phyloP scores from a whole-genome alignment of 2,888 invertebrate species.

The Tuta absoluta region DNA sequence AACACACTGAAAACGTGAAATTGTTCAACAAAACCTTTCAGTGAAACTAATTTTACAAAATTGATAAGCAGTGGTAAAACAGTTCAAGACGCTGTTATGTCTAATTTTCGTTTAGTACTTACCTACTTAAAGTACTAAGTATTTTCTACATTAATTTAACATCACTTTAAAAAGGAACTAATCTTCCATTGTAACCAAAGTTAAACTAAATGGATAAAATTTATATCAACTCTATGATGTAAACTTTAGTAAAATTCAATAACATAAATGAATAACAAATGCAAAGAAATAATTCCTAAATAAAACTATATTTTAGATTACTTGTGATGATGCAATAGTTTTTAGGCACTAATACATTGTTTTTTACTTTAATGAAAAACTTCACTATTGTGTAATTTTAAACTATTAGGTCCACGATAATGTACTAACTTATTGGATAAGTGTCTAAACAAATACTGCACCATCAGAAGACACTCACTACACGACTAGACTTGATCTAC shows the following conservation, averaged over 20 bases:
- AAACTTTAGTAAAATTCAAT: not conserved
- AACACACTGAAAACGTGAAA: constrained; percentile 20
- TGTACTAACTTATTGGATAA: too few species aligned
- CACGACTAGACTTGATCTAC: constrained; percentile 14
- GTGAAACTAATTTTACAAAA: constrained; percentile 13
- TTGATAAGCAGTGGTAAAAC: not conserved
- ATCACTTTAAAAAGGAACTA: too few species aligned
- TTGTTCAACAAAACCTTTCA: not conserved
- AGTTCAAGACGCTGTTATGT: not conserved
- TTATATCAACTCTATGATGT: too few species aligned
- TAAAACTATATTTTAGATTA: not conserved
- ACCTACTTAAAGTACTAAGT: too few species aligned
- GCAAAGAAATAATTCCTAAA: not conserved
- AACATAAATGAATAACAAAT: constrained; percentile 2
- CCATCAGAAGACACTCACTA: not conserved
- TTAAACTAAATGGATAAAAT: too few species aligned
- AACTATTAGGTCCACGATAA: too few species aligned
- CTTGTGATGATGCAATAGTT: not conserved
- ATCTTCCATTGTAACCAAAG: too few species aligned
- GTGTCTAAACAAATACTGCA: not conserved
- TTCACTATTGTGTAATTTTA: too few species aligned
- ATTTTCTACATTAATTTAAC: too few species aligned
- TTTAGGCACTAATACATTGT: not conserved
- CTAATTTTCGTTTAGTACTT: too few species aligned
- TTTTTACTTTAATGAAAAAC: too few species aligned